These are phyloP conservation scores for Lordiphosa collinella DNA, from an alignment of 1,140 invertebrate genomes.

Conservation along the genomic window DNA sequence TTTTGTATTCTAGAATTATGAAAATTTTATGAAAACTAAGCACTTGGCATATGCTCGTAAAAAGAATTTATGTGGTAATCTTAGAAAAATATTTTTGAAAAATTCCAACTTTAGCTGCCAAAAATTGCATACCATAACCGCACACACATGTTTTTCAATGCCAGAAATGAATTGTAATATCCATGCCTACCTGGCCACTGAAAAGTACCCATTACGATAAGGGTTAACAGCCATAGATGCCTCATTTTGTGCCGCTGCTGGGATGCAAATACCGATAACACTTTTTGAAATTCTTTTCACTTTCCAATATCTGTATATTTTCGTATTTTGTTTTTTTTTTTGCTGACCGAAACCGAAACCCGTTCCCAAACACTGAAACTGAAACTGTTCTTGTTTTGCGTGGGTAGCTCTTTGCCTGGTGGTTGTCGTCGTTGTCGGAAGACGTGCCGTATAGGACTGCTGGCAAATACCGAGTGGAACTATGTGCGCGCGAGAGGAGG, in stretches of 20 bases:
- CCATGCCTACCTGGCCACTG: conserved; percentile 44
- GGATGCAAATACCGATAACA: conserved; percentile 18
- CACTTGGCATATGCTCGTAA: too few species aligned
- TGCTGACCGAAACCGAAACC: conserved; percentile 18
- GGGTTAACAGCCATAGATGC: conserved; percentile 45
- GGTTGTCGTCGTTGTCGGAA: conserved; percentile 25
- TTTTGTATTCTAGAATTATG: too few species aligned
- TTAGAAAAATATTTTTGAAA: too few species aligned
- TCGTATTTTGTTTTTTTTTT: conserved; percentile 3
- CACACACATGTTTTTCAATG: too few species aligned
- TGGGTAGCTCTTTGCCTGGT: conserved; percentile 13
- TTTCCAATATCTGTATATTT: conserved; percentile 9
- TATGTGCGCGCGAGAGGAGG: conserved; percentile 13
- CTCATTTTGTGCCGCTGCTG: conserved; percentile 25
- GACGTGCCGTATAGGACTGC: conserved; percentile 10
- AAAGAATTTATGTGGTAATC: too few species aligned
- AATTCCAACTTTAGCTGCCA: too few species aligned
- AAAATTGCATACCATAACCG: too few species aligned
- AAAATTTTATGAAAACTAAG: too few species aligned
- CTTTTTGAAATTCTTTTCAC: conserved; percentile 32
- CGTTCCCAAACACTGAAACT: conserved; percentile 56
- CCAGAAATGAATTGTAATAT: background rate
- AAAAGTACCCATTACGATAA: conserved; percentile 44
- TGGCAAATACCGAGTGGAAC: conserved; percentile 5
- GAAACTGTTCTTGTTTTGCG: conserved; percentile 41